A percentile compares a stretch with the other conserved stretches of the same genome.
Evolutionary conservation across 2,888 invertebrate genomes (phyloP).

Genomic region (Onthophagus sagittarius): DNA sequence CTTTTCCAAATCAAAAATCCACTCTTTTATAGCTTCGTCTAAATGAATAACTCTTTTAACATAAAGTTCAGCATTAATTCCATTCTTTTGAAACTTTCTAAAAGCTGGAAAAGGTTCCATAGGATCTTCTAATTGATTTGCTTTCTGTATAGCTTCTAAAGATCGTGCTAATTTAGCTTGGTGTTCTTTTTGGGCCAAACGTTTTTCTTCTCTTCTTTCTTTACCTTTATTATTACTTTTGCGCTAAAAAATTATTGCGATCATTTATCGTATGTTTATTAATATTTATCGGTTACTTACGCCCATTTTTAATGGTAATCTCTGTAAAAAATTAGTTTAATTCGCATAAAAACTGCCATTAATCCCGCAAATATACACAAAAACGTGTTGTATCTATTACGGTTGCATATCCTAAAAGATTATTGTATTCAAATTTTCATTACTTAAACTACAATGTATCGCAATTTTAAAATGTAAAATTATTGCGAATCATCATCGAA

Average conservation of each 20-base stretch:
- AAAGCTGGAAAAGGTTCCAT: conserved; percentile 59
- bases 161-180: conserved; percentile 58
- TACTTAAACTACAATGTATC: not conserved
- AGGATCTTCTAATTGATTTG: conserved; percentile 58
- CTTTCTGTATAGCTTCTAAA: conserved; percentile 57
- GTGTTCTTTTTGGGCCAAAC: conserved; percentile 58
- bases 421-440: not conserved
- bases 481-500: too few relatives aligned
- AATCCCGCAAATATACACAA: not conserved
- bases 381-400: not conserved
- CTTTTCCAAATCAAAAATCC: conserved; percentile 73
- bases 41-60: conserved; percentile 58
- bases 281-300: conserved; percentile 6
- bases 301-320: conserved; percentile 12
- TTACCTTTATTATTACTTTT: conserved; percentile 57
- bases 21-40: conserved; percentile 56
- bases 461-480: too few relatives aligned
- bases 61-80: conserved; percentile 57
- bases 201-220: conserved; percentile 49
- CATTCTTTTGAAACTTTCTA: conserved; percentile 59
- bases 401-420: not conserved
- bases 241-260: conserved; percentile 46
- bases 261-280: conserved; percentile 2
- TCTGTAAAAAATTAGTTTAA: too few relatives aligned
- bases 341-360: too few relatives aligned